Percentiles rank a stretch among this genome's conserved stretches.
Conservation (phyloP, 2,113 vertebrate genomes). For the Cheirogaleus medius region DNA sequence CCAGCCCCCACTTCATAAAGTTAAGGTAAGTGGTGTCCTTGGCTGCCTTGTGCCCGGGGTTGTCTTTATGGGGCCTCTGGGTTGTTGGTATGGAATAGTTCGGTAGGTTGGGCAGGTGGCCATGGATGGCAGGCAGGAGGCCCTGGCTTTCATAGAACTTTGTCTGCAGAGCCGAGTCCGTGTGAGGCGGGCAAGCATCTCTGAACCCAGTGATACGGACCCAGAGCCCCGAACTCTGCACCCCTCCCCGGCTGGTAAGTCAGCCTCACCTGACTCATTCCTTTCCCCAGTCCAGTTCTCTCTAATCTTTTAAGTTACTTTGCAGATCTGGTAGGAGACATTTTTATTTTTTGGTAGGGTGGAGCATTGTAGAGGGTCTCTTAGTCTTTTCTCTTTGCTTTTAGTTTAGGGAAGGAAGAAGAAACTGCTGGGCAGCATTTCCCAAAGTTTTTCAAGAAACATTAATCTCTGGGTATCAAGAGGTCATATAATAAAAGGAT, state of each 20-base stretch:
- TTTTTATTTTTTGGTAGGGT: neutral
- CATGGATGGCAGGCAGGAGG: neutral
- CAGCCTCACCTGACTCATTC: fast-evolving
- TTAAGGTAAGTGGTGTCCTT: constrained; percentile 82
- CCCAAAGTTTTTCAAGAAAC: neutral
- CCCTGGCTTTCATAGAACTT: neutral
- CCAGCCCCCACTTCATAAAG: constrained; percentile 84
- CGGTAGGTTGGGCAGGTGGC: neutral
- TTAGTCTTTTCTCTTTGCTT: neutral
- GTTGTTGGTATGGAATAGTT: neutral
- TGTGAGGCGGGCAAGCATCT: constrained; percentile 95
- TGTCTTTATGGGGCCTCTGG: neutral
- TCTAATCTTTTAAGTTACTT: neutral
- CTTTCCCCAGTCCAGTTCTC: fast-evolving
- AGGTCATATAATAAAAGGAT: neutral
- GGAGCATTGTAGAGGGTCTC: neutral
- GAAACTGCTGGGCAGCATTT: neutral
- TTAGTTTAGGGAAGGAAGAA: neutral
- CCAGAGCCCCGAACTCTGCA: constrained; percentile 67
- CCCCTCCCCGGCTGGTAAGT: constrained; percentile 64
- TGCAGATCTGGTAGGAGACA: neutral
- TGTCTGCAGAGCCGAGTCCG: constrained; percentile 89
- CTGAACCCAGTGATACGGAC: constrained; percentile 79
- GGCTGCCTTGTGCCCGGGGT: neutral
- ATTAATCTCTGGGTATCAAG: neutral